A percentile compares a stretch with the other conserved stretches of the same genome.
phyloP scores from a whole-genome alignment of 37 sponge, comb jelly and placozoan genomes.

The Cladorhizidae sp. region DNA sequence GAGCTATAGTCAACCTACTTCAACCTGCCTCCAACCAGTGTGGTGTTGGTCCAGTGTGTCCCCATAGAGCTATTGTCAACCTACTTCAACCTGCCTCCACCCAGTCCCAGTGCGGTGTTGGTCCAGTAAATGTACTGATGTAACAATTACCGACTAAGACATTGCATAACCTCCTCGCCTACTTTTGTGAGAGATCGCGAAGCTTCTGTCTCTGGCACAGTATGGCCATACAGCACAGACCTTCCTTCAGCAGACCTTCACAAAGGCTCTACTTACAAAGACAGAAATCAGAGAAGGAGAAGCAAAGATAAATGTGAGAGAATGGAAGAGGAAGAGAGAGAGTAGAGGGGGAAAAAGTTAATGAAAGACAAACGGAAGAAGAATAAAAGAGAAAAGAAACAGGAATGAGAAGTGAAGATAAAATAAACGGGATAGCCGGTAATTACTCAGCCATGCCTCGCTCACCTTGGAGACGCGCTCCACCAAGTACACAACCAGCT shows the following conservation, averaged over 20 bases:
- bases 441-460: background rate
- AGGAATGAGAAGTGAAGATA: background rate
- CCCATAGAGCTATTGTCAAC: no score
- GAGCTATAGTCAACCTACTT: no score
- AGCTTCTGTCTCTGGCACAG: conserved; percentile 49
- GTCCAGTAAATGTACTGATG: no score
- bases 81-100: no score
- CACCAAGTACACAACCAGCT: conserved; percentile 48
- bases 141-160: no score
- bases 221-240: conserved; percentile 33
- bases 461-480: conserved; percentile 70
- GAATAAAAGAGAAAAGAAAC: background rate
- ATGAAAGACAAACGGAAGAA: background rate
- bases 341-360: background rate
- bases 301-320: background rate
- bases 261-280: conserved; percentile 25
- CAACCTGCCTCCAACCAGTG: no score
- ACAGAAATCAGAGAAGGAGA: background rate
- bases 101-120: no score
- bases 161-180: background rate
- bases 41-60: no score
- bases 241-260: conserved; percentile 32
- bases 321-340: background rate
- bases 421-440: background rate
- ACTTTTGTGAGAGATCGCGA: conserved; percentile 23